These are phyloP conservation scores for Linnaemya tessellans DNA, from an alignment of 2,888 invertebrate genomes.

Conservation along the genomic window DNA sequence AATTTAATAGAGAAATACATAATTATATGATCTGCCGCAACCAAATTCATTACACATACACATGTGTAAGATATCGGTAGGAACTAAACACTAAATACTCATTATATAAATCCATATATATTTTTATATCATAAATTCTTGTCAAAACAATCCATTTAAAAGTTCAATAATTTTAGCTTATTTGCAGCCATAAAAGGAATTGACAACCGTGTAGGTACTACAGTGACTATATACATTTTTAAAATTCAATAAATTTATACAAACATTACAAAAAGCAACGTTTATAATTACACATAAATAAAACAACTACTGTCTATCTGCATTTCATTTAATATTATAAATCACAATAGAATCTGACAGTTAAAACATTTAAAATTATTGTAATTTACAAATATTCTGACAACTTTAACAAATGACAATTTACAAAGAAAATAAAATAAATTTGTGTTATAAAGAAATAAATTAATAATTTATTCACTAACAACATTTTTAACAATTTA, in stretches of 20 bases:
- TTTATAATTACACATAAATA: slow-evolving; percentile 46
- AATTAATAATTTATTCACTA: slow-evolving; percentile 68
- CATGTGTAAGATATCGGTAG: no score
- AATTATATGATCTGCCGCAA: no score
- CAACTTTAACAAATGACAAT: slow-evolving; percentile 69
- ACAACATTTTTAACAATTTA: slow-evolving; percentile 69
- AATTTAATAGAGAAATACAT: no score
- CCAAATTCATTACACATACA: no score
- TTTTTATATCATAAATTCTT: no score
- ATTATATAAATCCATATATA: no score
- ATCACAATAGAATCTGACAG: slow-evolving; percentile 57
- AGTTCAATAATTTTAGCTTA: background rate
- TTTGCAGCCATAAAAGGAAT: slow-evolving; percentile 10
- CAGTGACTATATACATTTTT: background rate
- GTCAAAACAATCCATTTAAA: no score
- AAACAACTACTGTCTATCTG: slow-evolving; percentile 32
- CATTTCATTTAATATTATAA: slow-evolving; percentile 52
- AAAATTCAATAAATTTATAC: background rate
- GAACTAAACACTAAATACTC: no score
- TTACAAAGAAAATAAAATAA: slow-evolving; percentile 66
- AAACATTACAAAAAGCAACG: background rate
- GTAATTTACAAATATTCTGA: slow-evolving; percentile 69
- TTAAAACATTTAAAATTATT: slow-evolving; percentile 70
- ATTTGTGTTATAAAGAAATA: slow-evolving; percentile 44
- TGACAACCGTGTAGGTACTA: slow-evolving; percentile 22